Evolutionary conservation across 2,113 vertebrate genomes (phyloP).

Genomic region (Ceyx margarethae): DNA sequence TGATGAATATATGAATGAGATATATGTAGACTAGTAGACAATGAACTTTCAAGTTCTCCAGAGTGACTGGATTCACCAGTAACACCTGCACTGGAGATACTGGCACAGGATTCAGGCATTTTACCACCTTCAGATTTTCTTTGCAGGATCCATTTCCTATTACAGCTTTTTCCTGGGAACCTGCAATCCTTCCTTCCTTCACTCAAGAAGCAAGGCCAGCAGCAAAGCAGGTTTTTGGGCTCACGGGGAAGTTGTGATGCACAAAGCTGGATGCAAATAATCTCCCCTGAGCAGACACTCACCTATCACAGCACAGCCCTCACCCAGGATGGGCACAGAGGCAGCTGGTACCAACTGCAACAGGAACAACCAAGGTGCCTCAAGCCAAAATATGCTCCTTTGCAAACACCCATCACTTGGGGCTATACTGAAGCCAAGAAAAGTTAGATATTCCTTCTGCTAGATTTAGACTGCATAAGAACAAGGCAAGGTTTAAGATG

Average conservation of each 20-base stretch:
- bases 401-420: fast-evolving
- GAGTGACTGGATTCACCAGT: neutral
- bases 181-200: neutral
- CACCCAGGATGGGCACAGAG: fast-evolving
- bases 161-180: neutral
- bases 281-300: neutral
- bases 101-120: neutral
- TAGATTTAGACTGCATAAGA: neutral
- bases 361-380: fast-evolving
- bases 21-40: no score
- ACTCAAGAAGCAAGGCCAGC: neutral
- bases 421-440: neutral
- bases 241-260: fast-evolving
- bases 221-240: neutral
- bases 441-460: neutral
- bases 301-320: fast-evolving
- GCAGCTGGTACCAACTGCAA: neutral
- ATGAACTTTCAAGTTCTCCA: no score
- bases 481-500: neutral
- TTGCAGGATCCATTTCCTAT: neutral
- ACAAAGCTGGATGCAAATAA: neutral
- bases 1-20: no score
- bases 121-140: neutral
- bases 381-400: neutral
- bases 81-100: neutral